A percentile compares a stretch with the other conserved stretches of the same genome.
Evolutionary conservation across 2,113 vertebrate genomes (phyloP).

Genomic region (Phyllopteryx taeniolatus): DNA sequence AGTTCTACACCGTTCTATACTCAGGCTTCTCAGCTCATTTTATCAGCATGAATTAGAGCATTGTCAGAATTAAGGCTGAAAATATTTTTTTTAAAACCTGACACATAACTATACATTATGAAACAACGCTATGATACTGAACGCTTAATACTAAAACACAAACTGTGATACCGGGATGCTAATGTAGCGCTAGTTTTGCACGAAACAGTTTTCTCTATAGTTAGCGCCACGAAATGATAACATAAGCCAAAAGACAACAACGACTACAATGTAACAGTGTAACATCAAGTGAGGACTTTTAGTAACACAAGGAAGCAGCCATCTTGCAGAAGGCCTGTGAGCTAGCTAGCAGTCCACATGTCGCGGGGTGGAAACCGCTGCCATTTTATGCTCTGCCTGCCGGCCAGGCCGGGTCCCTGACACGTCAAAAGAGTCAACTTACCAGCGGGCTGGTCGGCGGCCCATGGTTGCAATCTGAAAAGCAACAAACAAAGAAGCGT

Average conservation of each 20-base stretch:
- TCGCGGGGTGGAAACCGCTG: slow-evolving; percentile 40
- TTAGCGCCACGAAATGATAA: neutral
- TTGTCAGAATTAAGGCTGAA: neutral
- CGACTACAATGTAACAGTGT: rapidly evolving
- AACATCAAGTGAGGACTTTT: rapidly evolving
- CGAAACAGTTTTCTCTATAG: neutral
- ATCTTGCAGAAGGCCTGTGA: neutral
- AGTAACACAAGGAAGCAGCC: rapidly evolving
- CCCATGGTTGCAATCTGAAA: slow-evolving; percentile 76
- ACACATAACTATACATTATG: neutral
- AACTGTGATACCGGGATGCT: neutral
- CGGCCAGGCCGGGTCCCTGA: neutral
- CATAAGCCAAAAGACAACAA: rapidly evolving
- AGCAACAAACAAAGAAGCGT: slow-evolving; percentile 5
- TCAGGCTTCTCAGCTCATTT: neutral
- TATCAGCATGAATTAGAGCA: no score
- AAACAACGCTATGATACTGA: neutral
- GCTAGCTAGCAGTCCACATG: slow-evolving; percentile 58
- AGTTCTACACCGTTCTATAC: neutral
- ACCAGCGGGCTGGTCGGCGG: slow-evolving; percentile 81
- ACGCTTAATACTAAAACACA: neutral
- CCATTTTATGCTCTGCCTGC: slow-evolving; percentile 60
- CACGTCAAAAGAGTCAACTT: slow-evolving; percentile 33
- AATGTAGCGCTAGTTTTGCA: neutral
- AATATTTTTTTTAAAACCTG: neutral